Evolutionary conservation across 1,140 invertebrate genomes (phyloP).

Genomic region (Ladona fulva): DNA sequence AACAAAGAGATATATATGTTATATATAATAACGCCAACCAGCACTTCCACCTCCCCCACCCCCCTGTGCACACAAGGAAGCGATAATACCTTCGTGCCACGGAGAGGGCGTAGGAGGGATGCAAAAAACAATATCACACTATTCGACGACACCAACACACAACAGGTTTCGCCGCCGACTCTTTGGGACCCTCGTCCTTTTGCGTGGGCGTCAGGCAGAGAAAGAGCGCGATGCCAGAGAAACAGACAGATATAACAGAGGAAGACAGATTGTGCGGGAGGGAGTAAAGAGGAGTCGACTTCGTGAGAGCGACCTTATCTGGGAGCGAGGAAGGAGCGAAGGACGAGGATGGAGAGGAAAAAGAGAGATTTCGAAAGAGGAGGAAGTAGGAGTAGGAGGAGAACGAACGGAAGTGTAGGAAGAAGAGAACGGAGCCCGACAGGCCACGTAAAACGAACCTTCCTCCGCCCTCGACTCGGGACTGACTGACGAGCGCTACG

Average conservation of each 20-base stretch:
- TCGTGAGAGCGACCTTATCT: not conserved
- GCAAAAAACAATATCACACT: not conserved
- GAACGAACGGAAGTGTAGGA: slow-evolving; percentile 7
- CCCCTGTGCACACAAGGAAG: slow-evolving; percentile 1
- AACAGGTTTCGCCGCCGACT: not conserved
- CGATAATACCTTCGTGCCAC: not conserved
- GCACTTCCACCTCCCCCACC: not conserved
- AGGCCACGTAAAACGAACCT: not conserved
- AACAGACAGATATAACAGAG: not conserved
- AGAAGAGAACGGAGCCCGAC: not conserved
- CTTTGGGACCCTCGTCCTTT: not conserved
- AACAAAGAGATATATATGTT: slow-evolving; percentile 5
- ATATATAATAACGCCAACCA: not conserved
- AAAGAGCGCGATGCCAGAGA: not conserved
- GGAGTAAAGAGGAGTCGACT: not conserved
- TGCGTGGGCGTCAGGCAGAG: not conserved
- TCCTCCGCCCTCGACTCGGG: not conserved
- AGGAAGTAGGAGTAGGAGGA: not conserved
- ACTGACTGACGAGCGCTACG: not conserved
- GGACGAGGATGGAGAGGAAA: not conserved
- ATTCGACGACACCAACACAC: not conserved
- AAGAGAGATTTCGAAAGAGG: too few species aligned
- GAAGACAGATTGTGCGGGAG: not conserved
- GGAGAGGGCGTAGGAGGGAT: not conserved
- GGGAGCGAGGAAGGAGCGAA: not conserved